These are phyloP conservation scores for Leptothorax acervorum DNA, from an alignment of 2,888 invertebrate species.

Conservation along the genomic window DNA sequence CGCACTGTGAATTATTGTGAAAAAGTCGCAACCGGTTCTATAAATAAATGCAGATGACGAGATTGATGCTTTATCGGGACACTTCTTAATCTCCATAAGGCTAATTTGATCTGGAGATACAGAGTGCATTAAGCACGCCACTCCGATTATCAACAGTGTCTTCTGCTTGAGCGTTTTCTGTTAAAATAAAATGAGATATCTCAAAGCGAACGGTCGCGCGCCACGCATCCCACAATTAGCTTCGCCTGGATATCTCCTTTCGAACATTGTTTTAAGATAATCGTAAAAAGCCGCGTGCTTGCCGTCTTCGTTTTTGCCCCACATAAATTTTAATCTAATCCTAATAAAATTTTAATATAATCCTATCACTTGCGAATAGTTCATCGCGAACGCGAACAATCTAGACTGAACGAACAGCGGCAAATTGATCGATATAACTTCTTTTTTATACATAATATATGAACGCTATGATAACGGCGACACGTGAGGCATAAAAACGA, in stretches of 20 bases:
- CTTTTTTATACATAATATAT: not conserved
- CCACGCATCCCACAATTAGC: not conserved
- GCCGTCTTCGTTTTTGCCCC: not conserved
- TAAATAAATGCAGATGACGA: constrained; percentile 23
- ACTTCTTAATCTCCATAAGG: constrained; percentile 22
- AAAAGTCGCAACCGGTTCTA: not conserved
- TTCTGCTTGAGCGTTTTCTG: not conserved
- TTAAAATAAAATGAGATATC: not conserved
- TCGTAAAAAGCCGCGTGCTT: not conserved
- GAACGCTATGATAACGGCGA: not conserved
- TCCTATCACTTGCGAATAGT: not conserved
- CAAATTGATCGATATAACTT: constrained; percentile 6
- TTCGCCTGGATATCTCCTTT: not conserved
- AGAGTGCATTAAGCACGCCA: not conserved
- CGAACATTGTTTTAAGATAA: not conserved
- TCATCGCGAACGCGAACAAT: not conserved
- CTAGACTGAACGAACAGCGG: not conserved
- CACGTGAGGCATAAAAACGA: not conserved
- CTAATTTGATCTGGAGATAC: constrained; percentile 1
- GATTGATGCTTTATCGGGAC: constrained; percentile 21
- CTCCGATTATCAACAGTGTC: constrained; percentile 4
- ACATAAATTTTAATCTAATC: not conserved
- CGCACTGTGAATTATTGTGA: not conserved
- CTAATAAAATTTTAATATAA: no score
- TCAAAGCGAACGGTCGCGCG: not conserved